These are phyloP conservation scores for Brachyptera putata DNA, from an alignment of 2,888 invertebrate species.

Conservation along the genomic window DNA sequence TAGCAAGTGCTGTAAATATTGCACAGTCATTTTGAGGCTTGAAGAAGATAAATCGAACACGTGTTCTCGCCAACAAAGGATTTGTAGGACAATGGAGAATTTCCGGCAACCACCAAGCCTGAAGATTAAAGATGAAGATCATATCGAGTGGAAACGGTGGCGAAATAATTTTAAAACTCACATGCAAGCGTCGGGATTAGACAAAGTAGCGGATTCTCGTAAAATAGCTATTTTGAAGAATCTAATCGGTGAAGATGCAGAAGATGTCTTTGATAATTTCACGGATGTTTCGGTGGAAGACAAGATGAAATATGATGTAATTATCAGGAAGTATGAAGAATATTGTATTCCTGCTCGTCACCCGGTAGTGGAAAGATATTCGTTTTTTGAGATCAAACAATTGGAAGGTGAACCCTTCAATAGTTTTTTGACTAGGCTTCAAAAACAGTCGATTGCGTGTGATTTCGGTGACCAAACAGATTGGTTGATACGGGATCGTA, in stretches of 20 bases:
- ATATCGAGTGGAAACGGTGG: neutral
- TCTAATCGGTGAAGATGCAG: slow-evolving; percentile 4
- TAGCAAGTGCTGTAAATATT: too few species aligned
- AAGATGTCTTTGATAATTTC: neutral
- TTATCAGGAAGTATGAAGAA: slow-evolving; percentile 1
- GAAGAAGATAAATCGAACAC: too few species aligned
- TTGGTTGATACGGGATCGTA: neutral
- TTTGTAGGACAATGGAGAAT: too few species aligned
- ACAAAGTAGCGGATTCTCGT: too few species aligned
- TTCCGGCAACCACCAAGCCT: neutral
- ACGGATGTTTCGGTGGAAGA: neutral
- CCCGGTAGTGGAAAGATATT: neutral
- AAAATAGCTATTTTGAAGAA: neutral
- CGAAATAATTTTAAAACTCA: neutral
- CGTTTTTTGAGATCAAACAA: neutral
- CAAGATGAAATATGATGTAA: neutral
- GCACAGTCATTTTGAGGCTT: too few species aligned
- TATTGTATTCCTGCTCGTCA: neutral
- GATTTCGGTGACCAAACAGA: neutral
- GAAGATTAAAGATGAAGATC: neutral
- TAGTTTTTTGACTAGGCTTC: neutral
- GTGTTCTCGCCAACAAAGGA: too few species aligned
- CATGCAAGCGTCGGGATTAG: neutral
- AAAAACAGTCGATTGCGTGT: neutral
- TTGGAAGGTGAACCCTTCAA: neutral